Conservation (phyloP, 1,140 invertebrate species). For the Augochlora pura region DNA sequence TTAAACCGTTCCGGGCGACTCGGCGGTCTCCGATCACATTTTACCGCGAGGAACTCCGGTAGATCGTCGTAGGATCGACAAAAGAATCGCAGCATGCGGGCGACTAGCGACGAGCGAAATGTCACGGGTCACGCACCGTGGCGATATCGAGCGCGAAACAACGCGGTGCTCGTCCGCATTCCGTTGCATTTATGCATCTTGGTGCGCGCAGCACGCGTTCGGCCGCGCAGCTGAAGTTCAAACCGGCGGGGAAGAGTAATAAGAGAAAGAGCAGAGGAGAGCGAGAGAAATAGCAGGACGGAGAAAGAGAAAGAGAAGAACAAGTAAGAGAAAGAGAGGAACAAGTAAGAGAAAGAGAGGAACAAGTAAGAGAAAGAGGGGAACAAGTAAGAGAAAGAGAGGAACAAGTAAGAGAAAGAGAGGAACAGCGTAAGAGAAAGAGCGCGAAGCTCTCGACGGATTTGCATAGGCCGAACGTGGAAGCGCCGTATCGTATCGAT, state of each 20-base stretch:
- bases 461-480: neutral
- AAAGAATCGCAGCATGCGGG: neutral
- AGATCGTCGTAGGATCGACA: neutral
- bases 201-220: neutral
- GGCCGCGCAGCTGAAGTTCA: neutral
- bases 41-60: no score
- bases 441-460: neutral
- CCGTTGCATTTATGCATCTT: conserved; percentile 3
- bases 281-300: no score
- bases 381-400: no score
- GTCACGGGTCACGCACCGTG: neutral
- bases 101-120: neutral
- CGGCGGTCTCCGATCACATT: no score
- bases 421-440: no score
- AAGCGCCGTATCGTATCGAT: neutral
- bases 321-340: no score
- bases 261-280: no score
- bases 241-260: neutral
- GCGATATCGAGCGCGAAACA: neutral
- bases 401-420: no score
- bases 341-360: no score
- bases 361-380: no score
- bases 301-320: no score
- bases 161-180: neutral
- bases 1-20: no score